These are phyloP conservation scores for Melieria crassipennis DNA, from an alignment of 2,888 invertebrate species.

Conservation along the genomic window DNA sequence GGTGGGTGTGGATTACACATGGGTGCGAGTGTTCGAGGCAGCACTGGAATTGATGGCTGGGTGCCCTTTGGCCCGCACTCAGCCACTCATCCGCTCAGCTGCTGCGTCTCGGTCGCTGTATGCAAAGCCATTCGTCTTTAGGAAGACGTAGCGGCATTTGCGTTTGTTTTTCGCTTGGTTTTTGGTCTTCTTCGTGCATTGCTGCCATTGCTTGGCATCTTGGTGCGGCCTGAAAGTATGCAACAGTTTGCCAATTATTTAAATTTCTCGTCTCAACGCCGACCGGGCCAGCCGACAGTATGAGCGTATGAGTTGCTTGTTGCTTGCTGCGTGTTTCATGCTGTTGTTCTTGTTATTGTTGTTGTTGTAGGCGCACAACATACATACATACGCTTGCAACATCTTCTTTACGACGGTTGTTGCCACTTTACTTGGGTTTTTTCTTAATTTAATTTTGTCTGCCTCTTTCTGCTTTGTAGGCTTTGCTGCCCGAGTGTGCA, in stretches of 20 bases:
- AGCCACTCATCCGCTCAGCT: background rate
- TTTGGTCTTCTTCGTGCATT: background rate
- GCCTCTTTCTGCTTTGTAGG: no score
- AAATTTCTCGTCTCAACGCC: constrained; percentile 14
- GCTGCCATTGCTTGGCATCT: background rate
- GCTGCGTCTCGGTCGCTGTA: background rate
- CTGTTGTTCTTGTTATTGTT: no score
- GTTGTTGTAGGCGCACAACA: no score
- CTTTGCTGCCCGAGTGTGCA: background rate
- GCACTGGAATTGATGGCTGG: no score
- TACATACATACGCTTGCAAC: no score
- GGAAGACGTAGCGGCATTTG: background rate
- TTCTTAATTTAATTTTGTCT: no score
- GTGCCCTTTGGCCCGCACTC: background rate
- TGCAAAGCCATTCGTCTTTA: background rate
- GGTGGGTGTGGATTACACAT: no score
- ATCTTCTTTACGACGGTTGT: no score
- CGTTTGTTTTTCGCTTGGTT: no score
- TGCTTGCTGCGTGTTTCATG: no score
- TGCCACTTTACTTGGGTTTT: no score
- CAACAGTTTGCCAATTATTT: constrained; percentile 36
- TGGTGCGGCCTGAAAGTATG: constrained; percentile 10
- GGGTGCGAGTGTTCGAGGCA: no score
- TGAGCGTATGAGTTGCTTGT: background rate
- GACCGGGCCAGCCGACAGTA: background rate